Evolutionary conservation across 2,888 invertebrate genomes (phyloP).

Genomic region (Protophormia terraenovae): DNA sequence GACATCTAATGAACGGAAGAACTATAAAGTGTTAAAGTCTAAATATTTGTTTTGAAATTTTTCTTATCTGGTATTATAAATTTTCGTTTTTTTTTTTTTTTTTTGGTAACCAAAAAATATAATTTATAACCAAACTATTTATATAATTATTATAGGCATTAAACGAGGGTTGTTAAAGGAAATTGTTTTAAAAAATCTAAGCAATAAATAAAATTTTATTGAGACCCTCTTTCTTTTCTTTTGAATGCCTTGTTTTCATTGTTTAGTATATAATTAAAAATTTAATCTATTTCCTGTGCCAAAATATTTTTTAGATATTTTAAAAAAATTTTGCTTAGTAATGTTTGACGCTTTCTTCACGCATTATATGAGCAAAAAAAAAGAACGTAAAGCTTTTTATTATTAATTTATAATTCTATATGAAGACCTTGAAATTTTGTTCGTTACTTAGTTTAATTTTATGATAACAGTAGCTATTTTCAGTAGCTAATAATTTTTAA

Average conservation of each 20-base stretch:
- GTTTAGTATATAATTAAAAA: no score
- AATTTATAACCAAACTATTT: neutral
- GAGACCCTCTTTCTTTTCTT: no score
- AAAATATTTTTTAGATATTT: neutral
- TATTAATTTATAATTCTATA: neutral
- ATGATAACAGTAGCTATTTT: neutral
- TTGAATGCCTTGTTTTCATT: no score
- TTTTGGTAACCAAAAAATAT: no score
- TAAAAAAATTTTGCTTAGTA: neutral
- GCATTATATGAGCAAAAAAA: neutral
- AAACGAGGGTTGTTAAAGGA: neutral
- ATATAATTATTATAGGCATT: neutral
- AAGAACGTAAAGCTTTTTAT: neutral
- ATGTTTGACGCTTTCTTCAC: neutral
- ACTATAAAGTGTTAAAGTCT: neutral
- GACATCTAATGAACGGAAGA: no score
- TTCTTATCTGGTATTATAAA: no score
- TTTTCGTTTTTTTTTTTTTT: no score
- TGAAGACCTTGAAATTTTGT: neutral
- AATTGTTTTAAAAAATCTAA: no score
- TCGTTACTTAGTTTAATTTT: no score
- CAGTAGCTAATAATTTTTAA: neutral
- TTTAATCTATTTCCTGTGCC: no score
- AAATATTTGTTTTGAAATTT: neutral
- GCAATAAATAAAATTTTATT: no score